These are phyloP conservation scores for Drosophila ananassae DNA, from an alignment of 1,140 invertebrate genomes.

Conservation along the genomic window DNA sequence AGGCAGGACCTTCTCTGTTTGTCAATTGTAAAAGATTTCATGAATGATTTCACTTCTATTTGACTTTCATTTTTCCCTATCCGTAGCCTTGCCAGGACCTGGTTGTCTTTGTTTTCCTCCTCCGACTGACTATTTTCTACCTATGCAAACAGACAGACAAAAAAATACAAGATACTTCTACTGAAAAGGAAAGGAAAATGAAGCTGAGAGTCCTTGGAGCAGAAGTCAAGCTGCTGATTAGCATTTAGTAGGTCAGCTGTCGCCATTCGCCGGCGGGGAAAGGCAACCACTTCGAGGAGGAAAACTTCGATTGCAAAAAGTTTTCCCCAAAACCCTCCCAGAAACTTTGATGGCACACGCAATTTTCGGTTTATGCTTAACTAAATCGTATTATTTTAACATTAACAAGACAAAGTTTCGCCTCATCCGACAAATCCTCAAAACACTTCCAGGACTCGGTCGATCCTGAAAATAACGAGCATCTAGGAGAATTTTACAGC, in stretches of 20 bases:
- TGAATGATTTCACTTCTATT: constrained; percentile 79
- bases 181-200: constrained; percentile 5
- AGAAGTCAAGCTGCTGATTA: constrained; percentile 69
- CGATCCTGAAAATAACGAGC: constrained; percentile 51
- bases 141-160: constrained; percentile 25
- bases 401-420: constrained; percentile 66
- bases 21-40: constrained; percentile 81
- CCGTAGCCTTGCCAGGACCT: constrained; percentile 9
- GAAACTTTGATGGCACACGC: constrained; percentile 39
- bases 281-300: background rate
- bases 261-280: constrained; percentile 28
- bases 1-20: constrained; percentile 25
- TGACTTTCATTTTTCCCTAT: constrained; percentile 58
- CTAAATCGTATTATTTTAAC: constrained; percentile 75
- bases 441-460: background rate
- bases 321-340: background rate
- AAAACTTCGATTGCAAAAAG: constrained; percentile 34
- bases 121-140: constrained; percentile 50
- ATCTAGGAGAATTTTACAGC: constrained; percentile 47
- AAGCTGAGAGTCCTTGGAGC: constrained; percentile 46
- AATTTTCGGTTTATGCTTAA: constrained; percentile 53
- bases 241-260: constrained; percentile 78
- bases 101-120: constrained; percentile 21
- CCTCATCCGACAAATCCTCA: constrained; percentile 29
- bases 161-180: background rate